These are phyloP conservation scores for Melolontha melolontha DNA, from an alignment of 2,888 invertebrate species.

Conservation along the genomic window DNA sequence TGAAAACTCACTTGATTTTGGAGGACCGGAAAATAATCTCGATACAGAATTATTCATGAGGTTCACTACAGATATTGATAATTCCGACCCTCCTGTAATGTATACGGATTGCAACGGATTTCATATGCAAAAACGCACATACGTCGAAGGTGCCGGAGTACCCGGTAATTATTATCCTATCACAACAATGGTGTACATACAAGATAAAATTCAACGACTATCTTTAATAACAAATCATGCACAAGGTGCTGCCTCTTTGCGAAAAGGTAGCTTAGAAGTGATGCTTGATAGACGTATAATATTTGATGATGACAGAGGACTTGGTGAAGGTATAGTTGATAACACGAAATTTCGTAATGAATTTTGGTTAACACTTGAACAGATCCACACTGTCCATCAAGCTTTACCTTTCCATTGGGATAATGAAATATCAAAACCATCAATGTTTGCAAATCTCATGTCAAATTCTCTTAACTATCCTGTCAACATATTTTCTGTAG, in stretches of 20 bases:
- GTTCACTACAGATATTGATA: constrained; percentile 25
- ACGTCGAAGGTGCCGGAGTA: constrained; percentile 2
- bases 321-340: constrained; percentile 25
- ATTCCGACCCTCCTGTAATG: constrained; percentile 14
- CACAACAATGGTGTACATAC: constrained; percentile 30
- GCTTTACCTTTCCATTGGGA: not conserved
- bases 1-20: constrained; percentile 29
- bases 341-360: constrained; percentile 16
- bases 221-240: constrained; percentile 31
- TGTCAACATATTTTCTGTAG: constrained; percentile 7
- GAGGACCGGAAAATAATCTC: not conserved
- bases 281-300: constrained; percentile 27
- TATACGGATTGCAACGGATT: constrained; percentile 34
- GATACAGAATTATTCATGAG: constrained; percentile 32
- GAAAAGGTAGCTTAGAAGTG: constrained; percentile 13
- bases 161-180: constrained; percentile 35
- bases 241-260: constrained; percentile 25
- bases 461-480: constrained; percentile 34
- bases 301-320: constrained; percentile 12
- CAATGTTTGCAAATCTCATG: constrained; percentile 16
- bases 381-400: not conserved
- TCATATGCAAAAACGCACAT: constrained; percentile 31
- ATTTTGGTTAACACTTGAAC: constrained; percentile 24
- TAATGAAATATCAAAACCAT: constrained; percentile 17
- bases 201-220: constrained; percentile 21